phyloP scores from a whole-genome alignment of 2,888 invertebrate genomes.

The Lysandra bellargus region DNA sequence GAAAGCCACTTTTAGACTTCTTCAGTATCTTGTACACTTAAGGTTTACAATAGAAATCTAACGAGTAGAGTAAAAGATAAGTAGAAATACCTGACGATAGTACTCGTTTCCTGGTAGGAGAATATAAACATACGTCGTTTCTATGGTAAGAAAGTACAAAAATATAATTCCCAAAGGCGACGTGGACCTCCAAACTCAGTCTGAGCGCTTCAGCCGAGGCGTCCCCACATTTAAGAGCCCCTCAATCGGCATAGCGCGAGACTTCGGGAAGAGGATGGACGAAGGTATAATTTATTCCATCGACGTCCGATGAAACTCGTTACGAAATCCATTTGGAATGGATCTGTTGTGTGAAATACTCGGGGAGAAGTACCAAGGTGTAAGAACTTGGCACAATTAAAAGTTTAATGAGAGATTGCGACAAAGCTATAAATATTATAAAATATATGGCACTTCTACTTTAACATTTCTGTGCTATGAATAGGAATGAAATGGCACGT shows the following conservation, averaged over 20 bases:
- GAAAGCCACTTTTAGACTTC: neutral
- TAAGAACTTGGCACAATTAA: constrained; percentile 13
- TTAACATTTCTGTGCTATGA: too few species aligned
- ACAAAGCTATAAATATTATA: too few species aligned
- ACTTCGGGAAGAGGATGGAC: constrained; percentile 70
- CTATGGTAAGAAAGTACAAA: neutral
- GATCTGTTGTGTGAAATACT: constrained; percentile 40
- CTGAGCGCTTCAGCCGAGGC: constrained; percentile 59
- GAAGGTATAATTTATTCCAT: constrained; percentile 60
- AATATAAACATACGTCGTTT: too few species aligned
- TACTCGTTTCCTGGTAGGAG: neutral
- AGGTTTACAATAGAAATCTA: too few species aligned
- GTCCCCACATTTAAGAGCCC: constrained; percentile 71
- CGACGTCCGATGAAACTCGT: constrained; percentile 45
- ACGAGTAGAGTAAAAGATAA: too few species aligned
- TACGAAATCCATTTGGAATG: constrained; percentile 55
- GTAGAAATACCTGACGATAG: too few species aligned
- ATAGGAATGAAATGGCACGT: too few species aligned
- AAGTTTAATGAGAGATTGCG: constrained; percentile 1
- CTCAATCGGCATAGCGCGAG: constrained; percentile 66
- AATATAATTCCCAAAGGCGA: constrained; percentile 60
- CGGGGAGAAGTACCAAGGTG: constrained; percentile 11
- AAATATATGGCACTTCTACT: too few species aligned
- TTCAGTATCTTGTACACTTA: neutral
- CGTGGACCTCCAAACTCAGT: constrained; percentile 56